A percentile compares a stretch with the other conserved stretches of the same genome.
phyloP scores from a whole-genome alignment of 2,113 vertebrate species.

The Alligator sinensis region DNA sequence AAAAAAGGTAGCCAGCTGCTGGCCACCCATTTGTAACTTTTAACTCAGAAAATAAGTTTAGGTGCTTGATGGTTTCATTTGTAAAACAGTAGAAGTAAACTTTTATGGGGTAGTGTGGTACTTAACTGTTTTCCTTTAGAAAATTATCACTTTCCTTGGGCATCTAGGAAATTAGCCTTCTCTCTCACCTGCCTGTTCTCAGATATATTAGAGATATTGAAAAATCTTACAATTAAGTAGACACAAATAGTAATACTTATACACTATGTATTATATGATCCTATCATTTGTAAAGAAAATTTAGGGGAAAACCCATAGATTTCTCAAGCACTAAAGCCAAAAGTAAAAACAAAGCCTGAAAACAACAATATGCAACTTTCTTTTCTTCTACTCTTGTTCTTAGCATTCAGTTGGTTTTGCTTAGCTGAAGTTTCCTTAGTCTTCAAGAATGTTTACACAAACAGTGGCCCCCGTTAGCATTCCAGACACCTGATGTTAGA shows the following conservation, averaged over 20 bases:
- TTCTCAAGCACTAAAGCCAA: conserved; percentile 31
- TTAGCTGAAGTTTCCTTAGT: conserved; percentile 34
- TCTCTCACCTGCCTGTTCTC: background rate
- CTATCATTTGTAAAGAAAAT: conserved; percentile 38
- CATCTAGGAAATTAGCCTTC: background rate
- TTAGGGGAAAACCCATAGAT: conserved; percentile 47
- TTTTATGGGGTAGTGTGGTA: background rate
- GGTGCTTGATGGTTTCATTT: background rate
- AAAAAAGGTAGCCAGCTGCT: too few species aligned
- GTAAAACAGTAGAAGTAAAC: background rate
- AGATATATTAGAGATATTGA: background rate
- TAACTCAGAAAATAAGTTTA: background rate
- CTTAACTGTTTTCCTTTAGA: background rate
- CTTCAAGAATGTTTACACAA: conserved; percentile 45
- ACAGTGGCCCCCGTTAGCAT: background rate
- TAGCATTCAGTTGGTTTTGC: conserved; percentile 31
- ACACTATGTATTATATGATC: conserved; percentile 22
- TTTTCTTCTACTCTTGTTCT: conserved; percentile 31
- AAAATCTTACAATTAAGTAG: background rate
- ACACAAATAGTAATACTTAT: background rate
- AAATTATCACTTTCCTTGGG: background rate
- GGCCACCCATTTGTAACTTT: background rate
- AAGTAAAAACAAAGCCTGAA: conserved; percentile 53
- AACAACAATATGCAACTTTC: conserved; percentile 38
- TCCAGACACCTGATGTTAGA: background rate